Base-by-base conservation (phyloP, 2,888 invertebrate species). In the Andricus curvator region DNA sequence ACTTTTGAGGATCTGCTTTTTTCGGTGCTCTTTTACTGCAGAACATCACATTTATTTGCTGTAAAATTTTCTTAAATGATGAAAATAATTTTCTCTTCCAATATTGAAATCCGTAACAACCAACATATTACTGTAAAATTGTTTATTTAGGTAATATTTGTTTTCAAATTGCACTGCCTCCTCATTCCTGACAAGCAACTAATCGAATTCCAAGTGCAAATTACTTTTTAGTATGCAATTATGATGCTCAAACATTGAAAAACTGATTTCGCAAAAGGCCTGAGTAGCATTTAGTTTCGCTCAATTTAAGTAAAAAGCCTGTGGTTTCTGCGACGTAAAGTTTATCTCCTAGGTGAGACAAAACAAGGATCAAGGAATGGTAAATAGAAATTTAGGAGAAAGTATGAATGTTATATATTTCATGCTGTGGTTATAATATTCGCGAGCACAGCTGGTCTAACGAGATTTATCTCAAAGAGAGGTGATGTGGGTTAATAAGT, bases 341-440 rank as follows among this genome's bases (percentile, higher is more conserved):
- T 44, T 44, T 4, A 67, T 67, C 41, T 67, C 41, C n/a, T 41
- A 67, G n/a, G n/a, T n/a, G 22, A 67, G 41, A 41, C 11, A 67
- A 67, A 67, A 41, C 4, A 67, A 41, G 41, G 41, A 41, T 67
- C n/a, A 13, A n/a, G 41, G 37, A 67, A 67, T 41, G 33, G 66
- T 22, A 67, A 41, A 67, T 67, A 67, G 66, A 67, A 67, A 67
- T 67, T 22, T n/a, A 37, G 22, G 66, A 67, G 66, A 67, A 67
- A 67, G 66, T 67, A 67, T n/a, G 41, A n/a, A 41, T 41, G 66
- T 41, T 67, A 67, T 41, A 66, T 41, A 67, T 67, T 67, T 67
- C 20, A 67, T 41, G 66, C n/a, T 67, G 66, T n/a, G 66, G 41
- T 65, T 65, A 41, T 22, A 67, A 37, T 67, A 67, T 41, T 41